Percentiles rank a stretch among this genome's conserved stretches.
These are phyloP conservation scores for Gallinago stenura DNA, from an alignment of 2,797 vertebrate genomes.

Conservation along the genomic window DNA sequence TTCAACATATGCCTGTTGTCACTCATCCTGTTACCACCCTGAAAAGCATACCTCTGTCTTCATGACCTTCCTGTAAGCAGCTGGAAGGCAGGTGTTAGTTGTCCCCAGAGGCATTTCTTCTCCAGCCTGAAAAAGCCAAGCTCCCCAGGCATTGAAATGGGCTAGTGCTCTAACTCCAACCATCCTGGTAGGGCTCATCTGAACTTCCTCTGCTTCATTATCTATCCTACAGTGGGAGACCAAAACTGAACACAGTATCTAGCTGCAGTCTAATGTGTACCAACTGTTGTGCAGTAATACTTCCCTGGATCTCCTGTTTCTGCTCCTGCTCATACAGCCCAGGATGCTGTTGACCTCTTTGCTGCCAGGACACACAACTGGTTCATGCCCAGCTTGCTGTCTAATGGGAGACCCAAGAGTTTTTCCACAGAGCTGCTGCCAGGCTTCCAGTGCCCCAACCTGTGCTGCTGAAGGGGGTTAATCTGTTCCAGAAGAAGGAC, in stretches of 20 bases:
- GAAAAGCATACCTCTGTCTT: not conserved
- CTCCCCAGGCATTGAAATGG: not conserved
- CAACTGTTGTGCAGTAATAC: not conserved
- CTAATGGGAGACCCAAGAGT: not conserved
- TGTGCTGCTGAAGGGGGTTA: not conserved
- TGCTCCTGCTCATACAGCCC: not conserved
- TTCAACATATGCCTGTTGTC: not conserved
- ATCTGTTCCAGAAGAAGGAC: not conserved
- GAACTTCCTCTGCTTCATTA: not conserved
- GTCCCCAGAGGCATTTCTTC: not conserved
- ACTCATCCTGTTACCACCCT: not conserved
- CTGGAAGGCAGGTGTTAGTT: rapidly evolving
- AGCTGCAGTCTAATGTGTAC: not conserved
- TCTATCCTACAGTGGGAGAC: not conserved
- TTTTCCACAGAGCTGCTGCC: not conserved
- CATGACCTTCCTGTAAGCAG: not conserved
- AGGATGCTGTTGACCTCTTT: not conserved
- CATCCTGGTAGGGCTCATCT: rapidly evolving
- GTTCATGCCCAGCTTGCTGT: not conserved
- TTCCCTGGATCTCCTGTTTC: not conserved
- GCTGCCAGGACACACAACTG: not conserved
- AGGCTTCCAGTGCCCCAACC: not conserved
- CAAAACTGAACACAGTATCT: not conserved
- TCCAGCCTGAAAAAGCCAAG: not conserved
- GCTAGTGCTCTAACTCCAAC: not conserved